Evolutionary conservation across 2,888 invertebrate genomes (phyloP).

Genomic region (Tetranychus piercei): DNA sequence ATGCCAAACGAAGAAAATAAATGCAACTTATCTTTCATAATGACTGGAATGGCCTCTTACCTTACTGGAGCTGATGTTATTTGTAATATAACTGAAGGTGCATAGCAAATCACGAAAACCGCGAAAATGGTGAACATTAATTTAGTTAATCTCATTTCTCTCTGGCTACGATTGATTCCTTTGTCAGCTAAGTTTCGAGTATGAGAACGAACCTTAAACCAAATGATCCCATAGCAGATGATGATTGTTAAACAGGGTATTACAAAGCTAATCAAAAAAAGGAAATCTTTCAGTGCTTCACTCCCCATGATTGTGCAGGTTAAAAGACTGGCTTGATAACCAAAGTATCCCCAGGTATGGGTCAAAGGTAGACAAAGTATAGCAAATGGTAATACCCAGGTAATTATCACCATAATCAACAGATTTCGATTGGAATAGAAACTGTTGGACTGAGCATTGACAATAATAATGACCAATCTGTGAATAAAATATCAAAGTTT

Average conservation of each 20-base stretch:
- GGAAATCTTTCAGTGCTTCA: constrained; percentile 53
- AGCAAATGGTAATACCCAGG: constrained; percentile 70
- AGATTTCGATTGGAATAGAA: constrained; percentile 67
- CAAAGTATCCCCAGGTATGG: constrained; percentile 69
- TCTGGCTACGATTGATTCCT: constrained; percentile 23
- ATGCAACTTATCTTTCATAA: not conserved
- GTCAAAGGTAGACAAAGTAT: constrained; percentile 69
- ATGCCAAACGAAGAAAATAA: not conserved
- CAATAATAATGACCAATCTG: constrained; percentile 49
- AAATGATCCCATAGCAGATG: constrained; percentile 44
- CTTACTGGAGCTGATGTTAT: not conserved
- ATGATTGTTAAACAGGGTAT: constrained; percentile 68
- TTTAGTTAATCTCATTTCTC: constrained; percentile 58
- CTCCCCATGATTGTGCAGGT: constrained; percentile 70
- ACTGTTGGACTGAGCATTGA: constrained; percentile 56
- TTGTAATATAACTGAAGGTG: constrained; percentile 39
- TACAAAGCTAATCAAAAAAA: constrained; percentile 62
- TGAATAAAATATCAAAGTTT: not conserved
- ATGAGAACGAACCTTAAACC: constrained; percentile 24
- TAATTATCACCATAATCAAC: constrained; percentile 63
- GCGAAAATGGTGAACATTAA: constrained; percentile 72
- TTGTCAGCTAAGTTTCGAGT: constrained; percentile 35
- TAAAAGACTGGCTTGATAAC: constrained; percentile 57
- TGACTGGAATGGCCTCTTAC: not conserved
- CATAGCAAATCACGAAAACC: constrained; percentile 64